Evolutionary conservation across 37 sponge, comb jelly and placozoan species (phyloP), one percentile per base, ranked within the genome.

Genomic region (Cliona cf. orientalis): DNA sequence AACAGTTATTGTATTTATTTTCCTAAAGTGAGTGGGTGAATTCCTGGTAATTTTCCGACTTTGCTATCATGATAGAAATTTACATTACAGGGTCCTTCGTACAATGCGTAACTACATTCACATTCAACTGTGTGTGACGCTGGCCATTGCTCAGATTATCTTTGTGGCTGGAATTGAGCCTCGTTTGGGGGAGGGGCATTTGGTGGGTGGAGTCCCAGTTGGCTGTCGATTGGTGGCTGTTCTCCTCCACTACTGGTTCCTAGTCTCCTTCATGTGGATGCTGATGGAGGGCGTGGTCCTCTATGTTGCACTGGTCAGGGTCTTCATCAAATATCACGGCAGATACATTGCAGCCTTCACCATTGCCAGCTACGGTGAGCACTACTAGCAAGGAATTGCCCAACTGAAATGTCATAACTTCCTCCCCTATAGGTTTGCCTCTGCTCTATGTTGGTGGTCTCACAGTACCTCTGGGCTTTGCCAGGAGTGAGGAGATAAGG

Each of bases 191-290:
- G 6, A 3, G 12, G 37, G 42, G 58, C 58, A 71, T 31, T 28
- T 5, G 6, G 9, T 14, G 14, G 9, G 14, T 14, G 9, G 14
- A 49, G 56, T 44, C 1, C 73, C 59, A 19, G 36, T 40, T 26
- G 35, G 33, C 66, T 85, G 86, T 78, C 58, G 73, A 22, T 40
- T 65, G 1, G 57, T 81, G 28, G 79, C 86, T 42, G 79, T 91
- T 42, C 57, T 85, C 17, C 59, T 85, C 34, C 85, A 86, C 25
- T 85, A 82, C 79, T 75, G 81, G 42, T 82, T 80, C 82, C 74
- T 77, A 21, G 86, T 86, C 26, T 29, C 55, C 42, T 85, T 91
- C 83, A 91, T 91, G 91, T 90, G 91, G 91, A 84, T 90, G 91
- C 63, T 90, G 72, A 90, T 90, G 91, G 91, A 90, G 81, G 91